A percentile compares a stretch with the other conserved stretches of the same genome.
These are phyloP conservation scores for Apamea crenata DNA, from an alignment of 2,888 invertebrate genomes.

Conservation along the genomic window DNA sequence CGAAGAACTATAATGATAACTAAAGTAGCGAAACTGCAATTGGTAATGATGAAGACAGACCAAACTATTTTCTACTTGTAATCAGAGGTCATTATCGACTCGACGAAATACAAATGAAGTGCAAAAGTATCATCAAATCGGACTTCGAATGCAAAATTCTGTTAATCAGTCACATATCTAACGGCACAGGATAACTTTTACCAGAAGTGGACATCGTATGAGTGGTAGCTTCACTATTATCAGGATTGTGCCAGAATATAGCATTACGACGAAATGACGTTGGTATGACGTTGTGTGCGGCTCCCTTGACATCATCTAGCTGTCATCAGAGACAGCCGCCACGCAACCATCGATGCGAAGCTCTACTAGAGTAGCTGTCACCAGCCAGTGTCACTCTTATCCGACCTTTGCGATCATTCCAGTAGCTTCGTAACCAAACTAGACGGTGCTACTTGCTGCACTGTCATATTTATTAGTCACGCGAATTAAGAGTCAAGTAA, in stretches of 20 bases:
- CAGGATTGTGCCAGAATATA: not conserved
- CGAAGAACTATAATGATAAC: not conserved
- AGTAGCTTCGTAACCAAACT: not conserved
- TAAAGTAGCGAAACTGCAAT: not conserved
- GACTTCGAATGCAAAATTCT: not conserved
- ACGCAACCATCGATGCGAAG: not conserved
- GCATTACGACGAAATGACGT: not conserved
- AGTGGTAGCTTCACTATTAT: not conserved
- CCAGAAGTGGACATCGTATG: not conserved
- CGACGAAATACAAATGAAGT: not conserved
- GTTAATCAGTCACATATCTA: not conserved
- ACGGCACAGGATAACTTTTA: not conserved
- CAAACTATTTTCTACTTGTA: not conserved
- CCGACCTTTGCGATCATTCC: not conserved
- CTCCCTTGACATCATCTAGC: not conserved
- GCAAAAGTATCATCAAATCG: not conserved
- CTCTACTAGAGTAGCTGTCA: not conserved
- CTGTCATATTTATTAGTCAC: not conserved
- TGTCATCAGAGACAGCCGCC: not conserved
- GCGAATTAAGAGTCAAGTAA: conserved; percentile 8
- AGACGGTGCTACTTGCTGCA: not conserved
- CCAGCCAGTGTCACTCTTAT: not conserved
- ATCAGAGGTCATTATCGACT: not conserved
- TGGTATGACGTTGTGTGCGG: not conserved
- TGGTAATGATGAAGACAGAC: not conserved